Conservation (phyloP, 2,888 invertebrate genomes). For the Melanargia galathea region DNA sequence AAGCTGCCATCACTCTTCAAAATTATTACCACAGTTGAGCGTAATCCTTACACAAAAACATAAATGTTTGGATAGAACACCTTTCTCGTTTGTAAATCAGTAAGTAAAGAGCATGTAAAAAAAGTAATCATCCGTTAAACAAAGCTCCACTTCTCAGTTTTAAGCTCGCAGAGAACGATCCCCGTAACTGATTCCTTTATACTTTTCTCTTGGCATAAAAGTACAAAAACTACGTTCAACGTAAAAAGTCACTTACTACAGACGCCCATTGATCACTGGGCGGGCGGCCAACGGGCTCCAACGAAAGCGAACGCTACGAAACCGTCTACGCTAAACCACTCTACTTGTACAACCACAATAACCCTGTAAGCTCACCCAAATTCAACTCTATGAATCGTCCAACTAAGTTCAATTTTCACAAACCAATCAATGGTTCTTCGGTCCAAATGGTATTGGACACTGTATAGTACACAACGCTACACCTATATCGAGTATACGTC, state of each 20-base stretch:
- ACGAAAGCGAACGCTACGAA: conserved; percentile 73
- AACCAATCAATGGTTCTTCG: conserved; percentile 16
- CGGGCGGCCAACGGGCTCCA: conserved; percentile 56
- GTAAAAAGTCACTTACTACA: conserved; percentile 70
- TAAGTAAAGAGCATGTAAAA: not conserved
- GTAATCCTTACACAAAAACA: not conserved
- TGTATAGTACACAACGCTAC: conserved; percentile 38
- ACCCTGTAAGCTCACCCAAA: conserved; percentile 37
- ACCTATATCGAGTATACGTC: conserved; percentile 42
- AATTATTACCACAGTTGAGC: not conserved
- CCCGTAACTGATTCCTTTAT: conserved; percentile 38
- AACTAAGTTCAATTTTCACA: conserved; percentile 29
- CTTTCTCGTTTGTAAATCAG: not conserved
- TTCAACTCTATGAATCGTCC: conserved; percentile 40
- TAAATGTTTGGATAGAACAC: not conserved
- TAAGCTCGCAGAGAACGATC: conserved; percentile 25
- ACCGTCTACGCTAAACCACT: conserved; percentile 41
- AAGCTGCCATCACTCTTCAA: not conserved
- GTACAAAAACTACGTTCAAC: conserved; percentile 58
- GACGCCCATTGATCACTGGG: conserved; percentile 72
- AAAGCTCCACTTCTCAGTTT: conserved; percentile 26
- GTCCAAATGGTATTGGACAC: conserved; percentile 26
- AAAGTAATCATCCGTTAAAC: conserved; percentile 1
- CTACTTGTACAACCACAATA: conserved; percentile 34
- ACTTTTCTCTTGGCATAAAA: conserved; percentile 37